Evolutionary conservation across 2,888 invertebrate species (phyloP).

Genomic region (Acronicta psi): DNA sequence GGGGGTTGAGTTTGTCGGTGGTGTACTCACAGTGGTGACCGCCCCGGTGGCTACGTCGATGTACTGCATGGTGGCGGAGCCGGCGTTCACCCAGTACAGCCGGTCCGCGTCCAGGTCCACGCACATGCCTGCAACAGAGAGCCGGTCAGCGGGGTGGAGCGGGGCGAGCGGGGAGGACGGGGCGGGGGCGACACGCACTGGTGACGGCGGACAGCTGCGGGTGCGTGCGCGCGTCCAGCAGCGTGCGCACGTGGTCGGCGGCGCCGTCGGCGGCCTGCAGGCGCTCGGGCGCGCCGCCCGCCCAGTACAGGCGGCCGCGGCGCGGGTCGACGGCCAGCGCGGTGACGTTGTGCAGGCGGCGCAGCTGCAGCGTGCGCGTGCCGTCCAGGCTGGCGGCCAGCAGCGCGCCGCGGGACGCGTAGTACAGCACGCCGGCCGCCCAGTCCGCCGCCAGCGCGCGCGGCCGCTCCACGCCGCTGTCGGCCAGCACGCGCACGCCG

Average conservation of each 20-base stretch:
- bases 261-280: slow-evolving; percentile 91
- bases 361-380: slow-evolving; percentile 90
- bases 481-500: slow-evolving; percentile 86
- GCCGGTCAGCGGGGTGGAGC: background rate
- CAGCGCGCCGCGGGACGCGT: slow-evolving; percentile 90
- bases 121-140: slow-evolving; percentile 84
- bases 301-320: slow-evolving; percentile 89
- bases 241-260: slow-evolving; percentile 84
- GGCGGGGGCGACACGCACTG: slow-evolving; percentile 57
- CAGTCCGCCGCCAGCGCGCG: slow-evolving; percentile 95
- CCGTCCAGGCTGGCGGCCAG: slow-evolving; percentile 92
- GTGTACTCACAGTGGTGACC: slow-evolving; percentile 67
- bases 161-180: too few species aligned
- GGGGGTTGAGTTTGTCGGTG: too few species aligned
- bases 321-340: slow-evolving; percentile 92
- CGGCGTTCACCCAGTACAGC: slow-evolving; percentile 91
- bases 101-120: slow-evolving; percentile 89
- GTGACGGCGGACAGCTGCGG: slow-evolving; percentile 72
- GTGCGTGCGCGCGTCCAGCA: slow-evolving; percentile 62
- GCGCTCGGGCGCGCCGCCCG: slow-evolving; percentile 80
- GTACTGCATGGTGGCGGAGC: slow-evolving; percentile 88
- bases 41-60: slow-evolving; percentile 83
- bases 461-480: slow-evolving; percentile 90
- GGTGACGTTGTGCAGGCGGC: slow-evolving; percentile 88
- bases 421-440: slow-evolving; percentile 93